Base-by-base conservation (phyloP, 2,888 invertebrate genomes). In the Nematopogon swammerdamellus region DNA sequence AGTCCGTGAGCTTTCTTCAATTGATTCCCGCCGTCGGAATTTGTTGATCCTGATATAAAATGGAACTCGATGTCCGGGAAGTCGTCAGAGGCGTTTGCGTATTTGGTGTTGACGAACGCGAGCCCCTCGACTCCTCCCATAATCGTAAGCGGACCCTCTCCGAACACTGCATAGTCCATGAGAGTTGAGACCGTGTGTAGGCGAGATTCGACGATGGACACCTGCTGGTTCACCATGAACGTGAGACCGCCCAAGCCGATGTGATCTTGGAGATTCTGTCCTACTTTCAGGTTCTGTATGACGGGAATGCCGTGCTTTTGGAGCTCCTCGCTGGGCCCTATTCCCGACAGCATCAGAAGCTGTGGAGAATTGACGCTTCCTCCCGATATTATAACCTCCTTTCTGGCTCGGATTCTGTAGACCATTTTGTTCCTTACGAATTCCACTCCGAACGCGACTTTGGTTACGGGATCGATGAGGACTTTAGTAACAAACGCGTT, bases 331-430 rank as follows among this genome's bases (percentile, higher is more conserved):
- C 83, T 80, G 0, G 91, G 91, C 0, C 92, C 92, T 11, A 97
- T 83, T 0, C 97, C 98, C 8, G 95, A 95, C 1, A 98, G 68
- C 94, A 97, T 94, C 42, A 98, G 70, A 2, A 98, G 63, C 64
- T 99, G 97, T 0, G 98, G 95, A 0, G 96, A 91, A 64, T 96
- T 97, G 0, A 99, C 84, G 0, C 97, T 85, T 0, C 98, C 98
- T 0, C 89, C 95, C 1, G 93, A 92, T 2, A 98, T 63, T 47
- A 98, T 90, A 0, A 98, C 90, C 67, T 95, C 95, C 64, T 90
- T 93, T 29, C 82, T 83, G 0, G 94, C 92, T 51, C 88, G 74
- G 2, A 93, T 85, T 47, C 89, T 82, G 59, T 88, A 85, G 0
- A 89, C 63, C 69, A 87, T 85, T 47, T 87, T 87, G 48, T 90